A percentile compares a stretch with the other conserved stretches of the same genome.
phyloP scores from a whole-genome alignment of 2,113 vertebrate genomes.

The Pedionomus torquatus region DNA sequence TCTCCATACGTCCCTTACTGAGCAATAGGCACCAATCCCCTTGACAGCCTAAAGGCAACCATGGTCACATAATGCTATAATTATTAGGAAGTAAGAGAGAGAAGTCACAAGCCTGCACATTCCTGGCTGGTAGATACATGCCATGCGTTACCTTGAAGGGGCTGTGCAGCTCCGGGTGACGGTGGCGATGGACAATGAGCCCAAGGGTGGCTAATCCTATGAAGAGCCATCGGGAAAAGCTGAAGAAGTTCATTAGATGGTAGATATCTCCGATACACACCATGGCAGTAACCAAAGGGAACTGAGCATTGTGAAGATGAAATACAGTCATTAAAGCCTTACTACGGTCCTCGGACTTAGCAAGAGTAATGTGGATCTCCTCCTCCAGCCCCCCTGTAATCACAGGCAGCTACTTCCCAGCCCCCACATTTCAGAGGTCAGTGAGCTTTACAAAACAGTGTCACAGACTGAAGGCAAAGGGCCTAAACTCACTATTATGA shows the following conservation, averaged over 20 bases:
- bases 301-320: slow-evolving; percentile 69
- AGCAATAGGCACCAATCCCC: neutral
- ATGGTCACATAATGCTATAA: neutral
- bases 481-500: neutral
- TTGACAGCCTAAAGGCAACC: neutral
- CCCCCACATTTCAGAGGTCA: neutral
- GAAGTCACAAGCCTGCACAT: neutral
- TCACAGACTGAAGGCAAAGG: neutral
- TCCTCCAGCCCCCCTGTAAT: neutral
- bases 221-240: slow-evolving; percentile 90
- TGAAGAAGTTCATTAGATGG: slow-evolving; percentile 86
- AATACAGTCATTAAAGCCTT: slow-evolving; percentile 11
- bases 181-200: slow-evolving; percentile 83
- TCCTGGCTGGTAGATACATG: neutral
- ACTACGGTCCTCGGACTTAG: neutral
- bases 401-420: neutral
- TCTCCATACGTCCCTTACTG: neutral
- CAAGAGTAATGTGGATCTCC: neutral
- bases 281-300: slow-evolving; percentile 81
- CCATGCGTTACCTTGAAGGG: slow-evolving; percentile 79
- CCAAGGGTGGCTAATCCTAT: slow-evolving; percentile 85
- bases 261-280: slow-evolving; percentile 83
- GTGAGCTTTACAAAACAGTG: neutral
- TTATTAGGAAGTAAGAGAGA: neutral
- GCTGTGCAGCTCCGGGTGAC: slow-evolving; percentile 81